Evolutionary conservation across 1,140 invertebrate genomes (phyloP), one percentile per base, ranked within the genome.

Genomic region (Lutraria rhynchaena): DNA sequence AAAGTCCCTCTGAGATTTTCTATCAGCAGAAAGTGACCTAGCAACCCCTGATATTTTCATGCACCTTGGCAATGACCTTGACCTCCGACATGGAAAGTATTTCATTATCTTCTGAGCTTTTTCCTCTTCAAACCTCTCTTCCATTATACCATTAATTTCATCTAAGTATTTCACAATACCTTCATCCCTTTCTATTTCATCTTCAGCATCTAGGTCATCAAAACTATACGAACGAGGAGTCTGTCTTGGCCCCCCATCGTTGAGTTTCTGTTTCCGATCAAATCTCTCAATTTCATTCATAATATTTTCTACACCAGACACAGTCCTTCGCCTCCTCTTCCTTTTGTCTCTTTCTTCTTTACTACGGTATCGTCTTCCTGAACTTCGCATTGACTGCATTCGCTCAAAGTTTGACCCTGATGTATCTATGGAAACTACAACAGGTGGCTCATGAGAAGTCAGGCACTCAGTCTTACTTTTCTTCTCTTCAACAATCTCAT

Each of bases 251-350:
- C 31, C 35, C 51, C 57, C 55, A 27, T 53, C 58, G 33, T 31
- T 76, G 46, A 67, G 82, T 57, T 77, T 83, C 31, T 81, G 81
- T 46, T 85, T 86, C 57, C 73, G 70, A 49, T 91, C 89, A 85
- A 91, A 91, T 60, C 82, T 65, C 41, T 87, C 83, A 33, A 91
- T 89, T 83, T 91, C 90, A 44, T 86, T 80, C 81, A 89, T 84
- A 27, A 91, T 87, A 80, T 88, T 86, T 15, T 89, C 86, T 22
- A 90, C 82, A 24, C 88, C 90, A 49, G 87, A 88, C 11, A 91
- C 74, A 51, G 88, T 89, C 35, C 85, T 58, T 24, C 90, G 67
- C 35, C 89, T 51, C 57, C 83, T 89, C 61, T 87, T 87, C 46
- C 82, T 86, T 67, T 78, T 80, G 29, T 69, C 70, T 51, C 31